Percentiles rank a stretch among this genome's conserved stretches.
Conservation (phyloP, 2,888 invertebrate genomes). For the Cheilosia vernalis region DNA sequence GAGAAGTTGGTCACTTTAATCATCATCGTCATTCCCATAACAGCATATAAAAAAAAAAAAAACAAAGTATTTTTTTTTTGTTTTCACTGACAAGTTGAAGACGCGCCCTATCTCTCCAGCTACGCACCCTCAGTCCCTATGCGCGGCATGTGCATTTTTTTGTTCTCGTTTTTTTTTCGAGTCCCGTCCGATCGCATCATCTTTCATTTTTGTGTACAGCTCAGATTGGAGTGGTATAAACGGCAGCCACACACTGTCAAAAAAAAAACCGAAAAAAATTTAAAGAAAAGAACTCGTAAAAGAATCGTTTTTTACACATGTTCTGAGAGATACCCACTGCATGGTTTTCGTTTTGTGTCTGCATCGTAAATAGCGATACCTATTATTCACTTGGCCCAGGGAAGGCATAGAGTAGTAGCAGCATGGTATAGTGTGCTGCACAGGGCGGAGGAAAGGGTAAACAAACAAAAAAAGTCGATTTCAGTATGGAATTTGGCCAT, state of each 20-base stretch:
- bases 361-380: conserved; percentile 73
- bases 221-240: conserved; percentile 64
- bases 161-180: conserved; percentile 16
- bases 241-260: conserved; percentile 69
- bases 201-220: conserved; percentile 65
- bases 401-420: conserved; percentile 50
- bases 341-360: conserved; percentile 73
- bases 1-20: conserved; percentile 64
- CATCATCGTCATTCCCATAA: conserved; percentile 52
- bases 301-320: conserved; percentile 74
- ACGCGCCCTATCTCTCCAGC: conserved; percentile 71
- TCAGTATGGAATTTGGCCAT: conserved; percentile 73
- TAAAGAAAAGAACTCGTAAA: conserved; percentile 39
- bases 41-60: conserved; percentile 25
- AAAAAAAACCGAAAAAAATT: conserved; percentile 50
- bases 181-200: conserved; percentile 66
- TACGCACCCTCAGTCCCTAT: conserved; percentile 66
- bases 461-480: conserved; percentile 69
- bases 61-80: conserved; percentile 16
- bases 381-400: conserved; percentile 71
- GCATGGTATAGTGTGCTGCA: conserved; percentile 26
- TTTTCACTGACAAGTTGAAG: conserved; percentile 61
- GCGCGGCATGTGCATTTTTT: conserved; percentile 62
- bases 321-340: conserved; percentile 69
- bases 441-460: conserved; percentile 46